Percentiles rank a stretch among this genome's conserved stretches.
Evolutionary conservation across 2,797 vertebrate species (phyloP).

Genomic region (Ambastaia sidthimunki): DNA sequence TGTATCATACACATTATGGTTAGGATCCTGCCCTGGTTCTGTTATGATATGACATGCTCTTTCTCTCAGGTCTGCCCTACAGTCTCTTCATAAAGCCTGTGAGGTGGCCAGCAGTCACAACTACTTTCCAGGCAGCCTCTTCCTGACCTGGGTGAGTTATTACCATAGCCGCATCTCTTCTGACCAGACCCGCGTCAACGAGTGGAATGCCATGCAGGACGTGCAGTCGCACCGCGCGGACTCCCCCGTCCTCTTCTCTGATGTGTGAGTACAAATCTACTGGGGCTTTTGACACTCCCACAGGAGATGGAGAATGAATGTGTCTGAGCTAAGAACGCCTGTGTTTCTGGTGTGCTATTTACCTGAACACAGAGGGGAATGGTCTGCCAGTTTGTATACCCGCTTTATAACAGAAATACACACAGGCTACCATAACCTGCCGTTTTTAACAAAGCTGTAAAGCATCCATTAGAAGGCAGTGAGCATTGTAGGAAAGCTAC

Average conservation of each 20-base stretch:
- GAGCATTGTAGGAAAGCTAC: no score
- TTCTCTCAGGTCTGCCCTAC: conserved; percentile 89
- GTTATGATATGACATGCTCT: not conserved
- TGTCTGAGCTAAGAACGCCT: not conserved
- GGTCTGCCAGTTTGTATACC: not conserved
- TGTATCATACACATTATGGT: not conserved
- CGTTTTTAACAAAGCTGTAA: no score
- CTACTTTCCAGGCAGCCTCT: conserved; percentile 96
- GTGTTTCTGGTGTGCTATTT: not conserved
- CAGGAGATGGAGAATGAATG: not conserved
- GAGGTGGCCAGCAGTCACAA: conserved; percentile 95
- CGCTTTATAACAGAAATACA: no score
- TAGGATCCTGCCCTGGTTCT: not conserved
- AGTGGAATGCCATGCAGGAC: conserved; percentile 99
- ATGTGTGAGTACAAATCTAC: conserved; percentile 85
- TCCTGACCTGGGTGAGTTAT: conserved; percentile 99
- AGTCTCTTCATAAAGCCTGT: conserved; percentile 96
- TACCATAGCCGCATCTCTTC: conserved; percentile 96
- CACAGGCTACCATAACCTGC: no score
- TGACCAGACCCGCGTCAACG: conserved; percentile 91
- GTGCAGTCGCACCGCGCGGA: conserved; percentile 95
- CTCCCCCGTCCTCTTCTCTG: conserved; percentile 93
- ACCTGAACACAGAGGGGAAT: not conserved
- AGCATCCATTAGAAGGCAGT: no score
- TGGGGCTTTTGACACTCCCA: not conserved